Conservation (phyloP, 2,113 vertebrate species). For the Mesoclemmys tuberculata region DNA sequence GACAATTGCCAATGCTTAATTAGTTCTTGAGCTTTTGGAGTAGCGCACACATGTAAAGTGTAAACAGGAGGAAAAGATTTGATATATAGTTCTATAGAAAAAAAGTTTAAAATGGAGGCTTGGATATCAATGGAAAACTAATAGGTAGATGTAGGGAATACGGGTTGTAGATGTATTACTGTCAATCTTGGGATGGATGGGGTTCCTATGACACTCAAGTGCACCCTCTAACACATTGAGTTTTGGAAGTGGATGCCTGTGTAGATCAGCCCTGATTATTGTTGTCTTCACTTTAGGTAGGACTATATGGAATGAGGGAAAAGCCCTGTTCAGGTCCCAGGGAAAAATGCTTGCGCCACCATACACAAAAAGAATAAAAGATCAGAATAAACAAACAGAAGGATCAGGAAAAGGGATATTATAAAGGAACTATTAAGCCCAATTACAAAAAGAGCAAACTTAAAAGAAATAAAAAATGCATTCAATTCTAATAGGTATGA, state of each 20-base stretch:
- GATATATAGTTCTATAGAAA: not conserved
- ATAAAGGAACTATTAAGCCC: not conserved
- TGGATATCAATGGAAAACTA: not conserved
- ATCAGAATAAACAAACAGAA: not conserved
- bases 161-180: not conserved
- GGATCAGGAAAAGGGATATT: not conserved
- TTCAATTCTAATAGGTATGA: not conserved
- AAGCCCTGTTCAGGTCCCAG: not conserved
- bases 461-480: not conserved
- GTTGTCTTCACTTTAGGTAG: not conserved
- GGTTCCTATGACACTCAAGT: not conserved
- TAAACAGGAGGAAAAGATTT: not conserved
- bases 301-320: not conserved
- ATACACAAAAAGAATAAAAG: not conserved
- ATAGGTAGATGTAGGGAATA: not conserved
- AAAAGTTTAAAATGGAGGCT: not conserved
- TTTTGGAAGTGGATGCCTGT: not conserved
- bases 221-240: not conserved
- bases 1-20: not conserved
- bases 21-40: not conserved
- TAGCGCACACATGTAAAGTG: not conserved
- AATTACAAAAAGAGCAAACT: not conserved
- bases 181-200: not conserved
- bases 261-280: not conserved
- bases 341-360: not conserved